These are phyloP conservation scores for Diorhabda elongata DNA, from an alignment of 1,140 invertebrate species.

Conservation along the genomic window DNA sequence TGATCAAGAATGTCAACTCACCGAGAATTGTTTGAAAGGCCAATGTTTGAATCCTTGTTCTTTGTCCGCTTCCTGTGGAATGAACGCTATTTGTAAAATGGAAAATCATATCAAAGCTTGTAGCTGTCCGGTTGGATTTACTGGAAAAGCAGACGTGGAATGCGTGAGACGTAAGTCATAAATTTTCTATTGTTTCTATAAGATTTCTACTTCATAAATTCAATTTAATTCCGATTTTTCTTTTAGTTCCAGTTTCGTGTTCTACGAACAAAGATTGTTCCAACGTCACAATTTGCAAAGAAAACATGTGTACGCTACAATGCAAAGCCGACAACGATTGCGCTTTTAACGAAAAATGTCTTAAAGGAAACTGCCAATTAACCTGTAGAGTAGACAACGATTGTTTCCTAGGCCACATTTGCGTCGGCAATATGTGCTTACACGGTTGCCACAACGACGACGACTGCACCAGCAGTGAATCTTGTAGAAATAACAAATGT, in stretches of 20 bases:
- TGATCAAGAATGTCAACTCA: conserved; percentile 72
- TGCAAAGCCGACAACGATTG: conserved; percentile 78
- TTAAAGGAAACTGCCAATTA: conserved; percentile 72
- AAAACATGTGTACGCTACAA: conserved; percentile 71
- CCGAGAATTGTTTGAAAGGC: conserved; percentile 75
- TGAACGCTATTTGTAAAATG: conserved; percentile 80
- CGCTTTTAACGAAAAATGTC: conserved; percentile 86
- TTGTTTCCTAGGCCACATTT: conserved; percentile 87
- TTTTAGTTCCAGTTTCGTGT: conserved; percentile 72
- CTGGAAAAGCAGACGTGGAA: conserved; percentile 78
- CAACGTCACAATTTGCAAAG: conserved; percentile 60
- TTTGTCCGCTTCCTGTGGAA: conserved; percentile 72
- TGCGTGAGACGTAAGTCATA: conserved; percentile 72
- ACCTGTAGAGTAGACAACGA: conserved; percentile 87
- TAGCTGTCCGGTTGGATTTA: conserved; percentile 78
- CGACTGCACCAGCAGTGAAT: conserved; percentile 78
- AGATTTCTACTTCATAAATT: not conserved
- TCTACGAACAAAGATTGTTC: conserved; percentile 64
- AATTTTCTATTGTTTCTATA: not conserved
- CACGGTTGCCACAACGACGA: conserved; percentile 82
- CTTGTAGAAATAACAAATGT: conserved; percentile 75
- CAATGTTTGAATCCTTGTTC: conserved; percentile 83
- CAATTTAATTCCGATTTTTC: conserved; percentile 14
- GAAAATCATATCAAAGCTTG: conserved; percentile 74
- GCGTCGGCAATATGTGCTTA: conserved; percentile 76